Evolutionary conservation across 2,797 vertebrate genomes (phyloP), one percentile per base, ranked within the genome.

Genomic region (Melanogrammus aeglefinus): DNA sequence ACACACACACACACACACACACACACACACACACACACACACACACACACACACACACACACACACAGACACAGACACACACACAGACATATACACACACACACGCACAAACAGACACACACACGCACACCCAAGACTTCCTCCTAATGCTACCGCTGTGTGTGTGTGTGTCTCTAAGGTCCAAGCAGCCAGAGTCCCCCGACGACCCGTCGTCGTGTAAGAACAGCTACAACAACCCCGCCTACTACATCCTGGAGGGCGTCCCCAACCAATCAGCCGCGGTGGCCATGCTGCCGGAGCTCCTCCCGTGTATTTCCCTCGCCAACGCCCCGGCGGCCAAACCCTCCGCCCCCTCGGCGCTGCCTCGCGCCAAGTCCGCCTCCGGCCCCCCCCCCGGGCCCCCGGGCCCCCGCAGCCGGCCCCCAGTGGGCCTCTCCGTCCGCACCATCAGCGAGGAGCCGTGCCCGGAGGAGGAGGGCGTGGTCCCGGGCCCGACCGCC

Each of bases 221-320:
- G 90, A 97, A 97, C 94, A 98, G 97, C 93, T 99, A 97, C 94
- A 98, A 99, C 84, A 99, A 99, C 81, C 97, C 97, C 0, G 97
- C 97, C 9, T 99, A 99, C 92, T 99, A 99, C 70, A 97, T 98
- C 79, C 92, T 99, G 74, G 97, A 99, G 83, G 97, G 97, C 0
- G 97, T 99, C 74, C 97, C 97, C 1, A 97, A 98, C 88, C 97
- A 96, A 82, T 95, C 94, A 74, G 93, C 94, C 87, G 93, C 94
- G 10, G 93, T 94, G 13, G 93, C 92, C 1, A 41, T 95, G 84
- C 92, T 94, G 0, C 82, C 93, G 0, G 97, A 98, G 4, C 90
- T 94, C 36, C 93, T 94, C 41, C 83, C 94, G 2, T 88, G 91
- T 76, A 66, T 90, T 73, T 87, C 92, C 24, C 88, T 87, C 79